Evolutionary conservation across 2,888 invertebrate species (phyloP).

Genomic region (Drosophila meridionalis): DNA sequence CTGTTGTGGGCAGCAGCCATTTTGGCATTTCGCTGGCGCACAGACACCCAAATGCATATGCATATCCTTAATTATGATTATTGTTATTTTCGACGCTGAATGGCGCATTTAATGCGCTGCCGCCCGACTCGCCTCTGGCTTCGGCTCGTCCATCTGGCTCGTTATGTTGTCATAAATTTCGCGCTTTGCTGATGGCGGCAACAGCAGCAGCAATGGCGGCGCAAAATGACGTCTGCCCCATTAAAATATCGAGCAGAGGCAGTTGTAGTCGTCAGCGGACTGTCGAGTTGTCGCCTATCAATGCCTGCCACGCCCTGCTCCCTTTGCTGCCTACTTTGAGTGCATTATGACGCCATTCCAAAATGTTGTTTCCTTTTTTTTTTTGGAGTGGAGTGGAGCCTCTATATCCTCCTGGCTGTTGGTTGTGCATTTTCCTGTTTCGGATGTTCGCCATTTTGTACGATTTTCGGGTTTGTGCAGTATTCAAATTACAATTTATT

Average conservation of each 20-base stretch:
- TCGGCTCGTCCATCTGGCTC: slow-evolving; percentile 51
- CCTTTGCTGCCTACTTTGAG: slow-evolving; percentile 10
- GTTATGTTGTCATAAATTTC: slow-evolving; percentile 80
- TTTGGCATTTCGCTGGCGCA: slow-evolving; percentile 54
- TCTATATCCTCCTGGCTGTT: slow-evolving; percentile 37
- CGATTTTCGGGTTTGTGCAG: slow-evolving; percentile 31
- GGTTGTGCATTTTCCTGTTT: slow-evolving; percentile 52
- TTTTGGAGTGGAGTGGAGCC: slow-evolving; percentile 9
- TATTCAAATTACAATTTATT: neutral
- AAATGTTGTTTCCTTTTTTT: slow-evolving; percentile 28
- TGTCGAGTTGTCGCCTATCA: slow-evolving; percentile 23
- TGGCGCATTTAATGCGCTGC: slow-evolving; percentile 79
- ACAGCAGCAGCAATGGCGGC: slow-evolving; percentile 57
- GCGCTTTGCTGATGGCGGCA: slow-evolving; percentile 60
- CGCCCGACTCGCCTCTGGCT: neutral
- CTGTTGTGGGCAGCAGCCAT: slow-evolving; percentile 43
- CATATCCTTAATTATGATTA: slow-evolving; percentile 84
- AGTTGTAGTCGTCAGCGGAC: slow-evolving; percentile 49
- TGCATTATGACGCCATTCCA: slow-evolving; percentile 73
- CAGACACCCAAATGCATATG: slow-evolving; percentile 56
- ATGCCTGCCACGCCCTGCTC: neutral
- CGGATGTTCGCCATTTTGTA: slow-evolving; percentile 68
- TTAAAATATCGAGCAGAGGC: slow-evolving; percentile 73
- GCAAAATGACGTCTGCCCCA: slow-evolving; percentile 78
- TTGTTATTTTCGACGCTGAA: slow-evolving; percentile 82